Evolutionary conservation across 2,113 vertebrate species (phyloP).

Genomic region (Coptodon rendalli): DNA sequence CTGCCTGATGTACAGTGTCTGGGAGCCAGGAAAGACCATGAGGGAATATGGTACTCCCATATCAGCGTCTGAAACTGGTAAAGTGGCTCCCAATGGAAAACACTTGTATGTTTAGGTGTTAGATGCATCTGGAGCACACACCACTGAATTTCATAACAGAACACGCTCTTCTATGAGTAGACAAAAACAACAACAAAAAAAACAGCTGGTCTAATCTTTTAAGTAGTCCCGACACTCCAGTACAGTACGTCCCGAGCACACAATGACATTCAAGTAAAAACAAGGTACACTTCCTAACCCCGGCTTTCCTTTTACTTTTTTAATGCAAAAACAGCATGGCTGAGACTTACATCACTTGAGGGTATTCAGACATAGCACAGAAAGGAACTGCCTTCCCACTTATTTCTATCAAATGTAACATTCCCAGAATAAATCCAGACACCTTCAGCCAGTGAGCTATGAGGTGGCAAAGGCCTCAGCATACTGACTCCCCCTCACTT

Average conservation of each 20-base stretch:
- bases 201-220: neutral
- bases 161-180: neutral
- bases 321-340: slow-evolving; percentile 15
- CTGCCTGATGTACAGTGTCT: slow-evolving; percentile 35
- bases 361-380: slow-evolving; percentile 41
- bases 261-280: slow-evolving; percentile 28
- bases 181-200: neutral
- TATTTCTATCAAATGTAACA: slow-evolving; percentile 69
- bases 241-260: neutral
- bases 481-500: slow-evolving; percentile 68
- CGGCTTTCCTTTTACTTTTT: neutral
- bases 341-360: slow-evolving; percentile 44
- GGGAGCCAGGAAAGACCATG: slow-evolving; percentile 18
- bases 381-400: slow-evolving; percentile 60
- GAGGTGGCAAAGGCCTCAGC: slow-evolving; percentile 70
- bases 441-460: slow-evolving; percentile 73
- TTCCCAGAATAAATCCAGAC: slow-evolving; percentile 79
- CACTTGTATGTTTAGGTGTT: neutral
- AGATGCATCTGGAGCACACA: neutral
- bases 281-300: slow-evolving; percentile 30
- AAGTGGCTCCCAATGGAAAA: slow-evolving; percentile 10
- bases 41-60: slow-evolving; percentile 30
- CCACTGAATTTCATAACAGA: neutral
- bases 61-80: neutral
- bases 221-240: neutral